These are phyloP conservation scores for Halictus ligatus DNA, from an alignment of 2,888 invertebrate genomes.

Conservation along the genomic window DNA sequence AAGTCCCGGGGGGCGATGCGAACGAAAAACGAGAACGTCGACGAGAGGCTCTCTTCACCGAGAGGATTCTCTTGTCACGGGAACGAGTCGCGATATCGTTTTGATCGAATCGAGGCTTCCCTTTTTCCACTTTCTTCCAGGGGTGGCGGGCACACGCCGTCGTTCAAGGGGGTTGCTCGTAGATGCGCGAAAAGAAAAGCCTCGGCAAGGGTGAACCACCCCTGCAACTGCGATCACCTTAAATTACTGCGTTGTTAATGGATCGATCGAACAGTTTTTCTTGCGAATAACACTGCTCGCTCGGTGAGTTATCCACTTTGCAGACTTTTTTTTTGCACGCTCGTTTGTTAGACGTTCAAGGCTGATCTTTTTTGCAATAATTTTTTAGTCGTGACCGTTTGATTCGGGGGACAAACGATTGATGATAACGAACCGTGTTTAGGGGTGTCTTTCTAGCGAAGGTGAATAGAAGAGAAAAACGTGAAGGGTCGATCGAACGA, in stretches of 20 bases:
- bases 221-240: not conserved
- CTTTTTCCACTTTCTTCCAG: not conserved
- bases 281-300: not conserved
- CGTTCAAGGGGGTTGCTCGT: slow-evolving; percentile 22
- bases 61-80: slow-evolving; percentile 26
- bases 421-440: not conserved
- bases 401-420: not conserved
- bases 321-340: not conserved
- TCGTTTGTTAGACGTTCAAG: not conserved
- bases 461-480: not conserved
- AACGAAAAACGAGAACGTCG: slow-evolving; percentile 16
- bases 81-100: slow-evolving; percentile 47
- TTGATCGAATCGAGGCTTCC: slow-evolving; percentile 42
- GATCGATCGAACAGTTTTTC: not conserved
- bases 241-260: slow-evolving; percentile 1
- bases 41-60: slow-evolving; percentile 22
- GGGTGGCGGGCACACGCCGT: not conserved
- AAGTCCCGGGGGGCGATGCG: slow-evolving; percentile 41
- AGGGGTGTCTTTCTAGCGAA: no score
- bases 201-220: not conserved
- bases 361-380: not conserved
- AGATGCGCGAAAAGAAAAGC: slow-evolving; percentile 15
- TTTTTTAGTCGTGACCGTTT: not conserved
- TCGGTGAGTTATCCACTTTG: not conserved
- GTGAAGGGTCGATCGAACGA: not conserved